These are phyloP conservation scores for Danio aesculapii DNA, from an alignment of 2,797 vertebrate species.

Conservation along the genomic window DNA sequence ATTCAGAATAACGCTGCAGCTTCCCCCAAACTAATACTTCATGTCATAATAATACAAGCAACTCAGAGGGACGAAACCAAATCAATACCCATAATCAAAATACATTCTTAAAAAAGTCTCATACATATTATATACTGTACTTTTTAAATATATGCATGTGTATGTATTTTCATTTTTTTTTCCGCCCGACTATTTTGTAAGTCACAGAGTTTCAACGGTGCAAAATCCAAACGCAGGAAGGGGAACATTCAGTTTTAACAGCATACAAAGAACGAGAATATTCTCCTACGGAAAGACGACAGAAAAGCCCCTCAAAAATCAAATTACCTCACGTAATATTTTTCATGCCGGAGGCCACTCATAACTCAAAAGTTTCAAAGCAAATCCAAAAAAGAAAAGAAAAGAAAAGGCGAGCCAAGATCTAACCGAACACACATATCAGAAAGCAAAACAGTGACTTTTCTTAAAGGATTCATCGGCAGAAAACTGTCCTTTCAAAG, in stretches of 20 bases:
- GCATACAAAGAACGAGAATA: slow-evolving; percentile 57
- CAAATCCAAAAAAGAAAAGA: neutral
- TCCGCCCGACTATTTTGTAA: slow-evolving; percentile 73
- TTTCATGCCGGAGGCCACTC: slow-evolving; percentile 32
- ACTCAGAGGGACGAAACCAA: slow-evolving; percentile 15
- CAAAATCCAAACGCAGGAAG: slow-evolving; percentile 63
- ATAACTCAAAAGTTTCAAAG: slow-evolving; percentile 3
- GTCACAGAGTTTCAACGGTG: slow-evolving; percentile 72
- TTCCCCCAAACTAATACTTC: slow-evolving; percentile 58
- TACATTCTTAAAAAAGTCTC: slow-evolving; percentile 84
- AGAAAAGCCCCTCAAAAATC: slow-evolving; percentile 16
- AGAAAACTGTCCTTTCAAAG: slow-evolving; percentile 14
- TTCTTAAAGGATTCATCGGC: slow-evolving; percentile 5
- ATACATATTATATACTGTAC: slow-evolving; percentile 69
- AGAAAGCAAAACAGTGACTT: slow-evolving; percentile 1
- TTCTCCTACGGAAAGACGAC: slow-evolving; percentile 49
- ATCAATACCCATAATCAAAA: slow-evolving; percentile 69
- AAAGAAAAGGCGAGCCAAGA: neutral
- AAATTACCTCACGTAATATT: slow-evolving; percentile 30
- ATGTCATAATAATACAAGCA: slow-evolving; percentile 63
- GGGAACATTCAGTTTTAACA: slow-evolving; percentile 69
- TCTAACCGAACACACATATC: neutral
- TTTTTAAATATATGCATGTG: slow-evolving; percentile 64
- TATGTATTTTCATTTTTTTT: slow-evolving; percentile 57
- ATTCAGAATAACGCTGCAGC: slow-evolving; percentile 72